A percentile compares a stretch with the other conserved stretches of the same genome.
These are phyloP conservation scores for Platycnemis pennipes DNA, from an alignment of 2,888 invertebrate genomes.

Conservation along the genomic window DNA sequence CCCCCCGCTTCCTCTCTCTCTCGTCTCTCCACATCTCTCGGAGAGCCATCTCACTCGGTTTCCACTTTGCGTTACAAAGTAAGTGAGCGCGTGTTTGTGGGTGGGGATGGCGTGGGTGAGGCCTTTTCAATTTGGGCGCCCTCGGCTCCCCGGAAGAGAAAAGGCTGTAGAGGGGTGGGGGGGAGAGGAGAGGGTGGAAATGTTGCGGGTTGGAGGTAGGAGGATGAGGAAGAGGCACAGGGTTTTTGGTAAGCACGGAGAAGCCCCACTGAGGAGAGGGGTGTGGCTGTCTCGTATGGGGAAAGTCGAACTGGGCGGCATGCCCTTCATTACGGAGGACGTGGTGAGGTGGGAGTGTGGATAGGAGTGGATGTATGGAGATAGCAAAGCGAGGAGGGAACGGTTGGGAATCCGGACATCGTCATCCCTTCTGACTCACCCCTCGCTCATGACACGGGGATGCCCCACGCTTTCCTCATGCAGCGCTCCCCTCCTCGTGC, in stretches of 20 bases:
- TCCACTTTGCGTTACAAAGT: conserved; percentile 25
- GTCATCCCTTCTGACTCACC: no score
- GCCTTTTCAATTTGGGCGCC: conserved; percentile 18
- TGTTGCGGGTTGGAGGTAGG: background rate
- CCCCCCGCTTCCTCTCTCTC: background rate
- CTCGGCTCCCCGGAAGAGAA: background rate
- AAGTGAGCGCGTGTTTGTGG: conserved; percentile 19
- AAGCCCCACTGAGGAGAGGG: no score
- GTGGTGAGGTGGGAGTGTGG: background rate
- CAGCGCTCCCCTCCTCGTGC: background rate
- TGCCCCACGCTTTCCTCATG: no score
- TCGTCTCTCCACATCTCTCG: background rate
- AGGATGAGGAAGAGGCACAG: background rate
- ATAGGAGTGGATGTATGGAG: no score
- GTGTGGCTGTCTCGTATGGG: no score
- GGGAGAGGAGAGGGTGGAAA: background rate
- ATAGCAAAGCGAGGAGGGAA: no score
- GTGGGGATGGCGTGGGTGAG: background rate
- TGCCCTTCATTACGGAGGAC: background rate
- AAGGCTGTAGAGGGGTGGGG: background rate
- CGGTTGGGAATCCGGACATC: no score
- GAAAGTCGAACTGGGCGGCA: no score
- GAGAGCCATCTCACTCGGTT: background rate
- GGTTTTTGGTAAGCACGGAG: no score
- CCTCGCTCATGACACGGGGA: no score